phyloP scores from a whole-genome alignment of 2,113 vertebrate species.

The Antennarius striatus region DNA sequence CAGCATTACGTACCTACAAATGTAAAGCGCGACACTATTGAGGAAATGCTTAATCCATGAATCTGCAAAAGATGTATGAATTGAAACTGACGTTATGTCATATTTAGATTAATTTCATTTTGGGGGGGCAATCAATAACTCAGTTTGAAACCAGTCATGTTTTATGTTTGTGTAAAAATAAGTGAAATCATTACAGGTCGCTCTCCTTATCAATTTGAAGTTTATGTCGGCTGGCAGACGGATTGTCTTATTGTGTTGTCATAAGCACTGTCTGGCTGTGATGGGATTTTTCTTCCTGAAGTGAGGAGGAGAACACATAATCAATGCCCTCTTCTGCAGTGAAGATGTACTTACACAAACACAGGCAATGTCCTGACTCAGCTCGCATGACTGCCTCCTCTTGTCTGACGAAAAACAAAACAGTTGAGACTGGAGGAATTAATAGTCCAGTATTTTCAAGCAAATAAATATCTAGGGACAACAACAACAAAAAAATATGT shows the following conservation, averaged over 20 bases:
- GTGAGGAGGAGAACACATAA: constrained; percentile 32
- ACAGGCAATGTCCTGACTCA: background rate
- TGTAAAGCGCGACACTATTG: no score
- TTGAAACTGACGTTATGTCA: no score
- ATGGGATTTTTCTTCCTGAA: background rate
- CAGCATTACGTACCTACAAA: background rate
- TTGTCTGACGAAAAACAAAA: background rate
- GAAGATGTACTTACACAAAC: background rate
- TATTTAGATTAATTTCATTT: no score
- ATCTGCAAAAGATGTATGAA: no score
- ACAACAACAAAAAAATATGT: no score
- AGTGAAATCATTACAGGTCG: background rate
- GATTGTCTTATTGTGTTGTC: background rate
- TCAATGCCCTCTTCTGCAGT: constrained; percentile 52
- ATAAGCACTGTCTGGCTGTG: background rate
- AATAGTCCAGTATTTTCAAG: constrained; percentile 26
- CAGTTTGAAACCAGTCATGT: background rate
- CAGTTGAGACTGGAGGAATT: constrained; percentile 7
- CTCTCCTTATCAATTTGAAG: background rate
- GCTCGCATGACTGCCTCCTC: background rate
- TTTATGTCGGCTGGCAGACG: background rate
- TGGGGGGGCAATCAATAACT: background rate
- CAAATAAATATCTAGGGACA: constrained; percentile 50
- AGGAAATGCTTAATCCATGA: no score
- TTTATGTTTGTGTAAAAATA: background rate